Evolutionary conservation across 2,888 invertebrate species (phyloP).

Genomic region (Ischnura elegans): DNA sequence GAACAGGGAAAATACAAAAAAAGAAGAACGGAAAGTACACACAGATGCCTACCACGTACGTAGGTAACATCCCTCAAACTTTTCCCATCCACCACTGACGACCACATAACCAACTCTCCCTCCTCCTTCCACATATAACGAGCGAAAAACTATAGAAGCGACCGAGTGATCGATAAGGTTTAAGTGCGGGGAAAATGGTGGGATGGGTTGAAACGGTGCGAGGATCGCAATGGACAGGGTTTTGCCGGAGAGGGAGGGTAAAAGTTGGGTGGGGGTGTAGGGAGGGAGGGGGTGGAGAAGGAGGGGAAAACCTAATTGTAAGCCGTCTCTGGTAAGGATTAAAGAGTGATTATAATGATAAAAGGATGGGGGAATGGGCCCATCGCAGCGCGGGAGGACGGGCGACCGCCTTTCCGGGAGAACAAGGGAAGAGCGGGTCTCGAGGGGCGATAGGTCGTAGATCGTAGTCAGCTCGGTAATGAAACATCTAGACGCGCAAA

Average conservation of each 20-base stretch:
- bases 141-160: conserved; percentile 54
- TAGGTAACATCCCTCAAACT: conserved; percentile 22
- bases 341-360: conserved; percentile 69
- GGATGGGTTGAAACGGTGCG: no score
- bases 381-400: conserved; percentile 37
- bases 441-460: background rate
- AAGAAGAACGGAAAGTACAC: background rate
- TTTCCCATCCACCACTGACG: background rate
- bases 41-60: background rate
- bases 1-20: conserved; percentile 9
- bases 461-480: no score
- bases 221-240: no score
- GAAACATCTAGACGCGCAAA: no score
- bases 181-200: no score
- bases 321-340: conserved; percentile 72
- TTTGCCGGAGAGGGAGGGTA: conserved; percentile 70
- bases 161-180: conserved; percentile 67
- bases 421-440: background rate
- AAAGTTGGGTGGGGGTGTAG: conserved; percentile 69
- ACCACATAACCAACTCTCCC: background rate
- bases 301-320: conserved; percentile 73
- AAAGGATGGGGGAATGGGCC: conserved; percentile 59
- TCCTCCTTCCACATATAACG: conserved; percentile 55
- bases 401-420: conserved; percentile 61
- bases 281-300: conserved; percentile 70